phyloP scores from a whole-genome alignment of 2,888 invertebrate species.

The Ferrisia virgata region DNA sequence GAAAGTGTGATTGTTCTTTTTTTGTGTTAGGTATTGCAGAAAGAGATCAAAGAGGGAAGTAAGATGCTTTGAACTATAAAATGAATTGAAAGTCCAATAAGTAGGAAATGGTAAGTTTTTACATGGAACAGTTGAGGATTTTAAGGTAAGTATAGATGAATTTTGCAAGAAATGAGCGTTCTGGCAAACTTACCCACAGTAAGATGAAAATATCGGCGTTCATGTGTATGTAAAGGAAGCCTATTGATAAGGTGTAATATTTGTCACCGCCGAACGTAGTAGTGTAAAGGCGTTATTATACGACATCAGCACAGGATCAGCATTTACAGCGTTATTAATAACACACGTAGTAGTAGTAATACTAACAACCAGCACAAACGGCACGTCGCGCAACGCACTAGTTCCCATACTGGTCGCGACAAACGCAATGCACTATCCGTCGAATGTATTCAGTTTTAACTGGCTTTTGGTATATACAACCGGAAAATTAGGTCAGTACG shows the following conservation, averaged over 20 bases:
- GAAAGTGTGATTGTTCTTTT: no score
- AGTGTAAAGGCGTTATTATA: not conserved
- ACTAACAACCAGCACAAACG: slow-evolving; percentile 20
- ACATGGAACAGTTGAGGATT: no score
- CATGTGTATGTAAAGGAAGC: slow-evolving; percentile 37
- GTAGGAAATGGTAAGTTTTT: no score
- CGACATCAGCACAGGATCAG: slow-evolving; percentile 34
- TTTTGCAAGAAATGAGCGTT: not conserved
- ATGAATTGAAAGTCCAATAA: no score
- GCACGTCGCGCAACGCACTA: slow-evolving; percentile 44
- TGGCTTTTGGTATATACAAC: slow-evolving; percentile 20
- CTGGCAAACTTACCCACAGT: slow-evolving; percentile 39
- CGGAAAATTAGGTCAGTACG: slow-evolving; percentile 43
- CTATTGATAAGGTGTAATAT: slow-evolving; percentile 22
- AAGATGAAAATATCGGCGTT: slow-evolving; percentile 43
- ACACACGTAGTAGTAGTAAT: not conserved
- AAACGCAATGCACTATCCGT: slow-evolving; percentile 28
- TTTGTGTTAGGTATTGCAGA: no score
- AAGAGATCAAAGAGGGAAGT: no score
- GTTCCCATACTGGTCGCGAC: slow-evolving; percentile 42
- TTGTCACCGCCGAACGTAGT: slow-evolving; percentile 8
- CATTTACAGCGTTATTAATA: not conserved
- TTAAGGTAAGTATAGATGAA: no score
- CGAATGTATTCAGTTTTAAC: slow-evolving; percentile 39
- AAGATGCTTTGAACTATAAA: no score